These are phyloP conservation scores for Drymodes brunneopygia DNA, from an alignment of 2,113 vertebrate species.

Conservation along the genomic window DNA sequence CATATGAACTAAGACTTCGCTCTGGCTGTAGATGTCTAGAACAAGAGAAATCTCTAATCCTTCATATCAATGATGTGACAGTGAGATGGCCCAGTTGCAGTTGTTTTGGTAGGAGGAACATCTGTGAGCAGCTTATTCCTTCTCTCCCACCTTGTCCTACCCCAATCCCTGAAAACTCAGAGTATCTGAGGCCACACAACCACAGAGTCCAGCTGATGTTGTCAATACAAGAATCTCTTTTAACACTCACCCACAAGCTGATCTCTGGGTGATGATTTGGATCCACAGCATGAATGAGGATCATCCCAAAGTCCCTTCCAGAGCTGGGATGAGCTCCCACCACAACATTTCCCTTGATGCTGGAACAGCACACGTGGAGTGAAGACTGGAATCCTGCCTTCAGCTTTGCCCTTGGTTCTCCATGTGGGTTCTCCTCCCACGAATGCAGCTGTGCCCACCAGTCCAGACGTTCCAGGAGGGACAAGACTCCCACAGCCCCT, in stretches of 20 bases:
- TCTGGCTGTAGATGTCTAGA: background rate
- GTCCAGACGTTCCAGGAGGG: background rate
- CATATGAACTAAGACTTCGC: background rate
- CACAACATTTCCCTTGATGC: fast-evolving
- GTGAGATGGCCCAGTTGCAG: background rate
- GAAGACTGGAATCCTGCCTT: background rate
- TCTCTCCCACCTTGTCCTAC: background rate
- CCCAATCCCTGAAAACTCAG: background rate
- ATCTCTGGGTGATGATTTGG: background rate
- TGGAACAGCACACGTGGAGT: background rate
- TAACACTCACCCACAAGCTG: background rate
- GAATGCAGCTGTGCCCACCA: background rate
- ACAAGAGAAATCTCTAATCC: background rate
- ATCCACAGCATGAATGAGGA: background rate
- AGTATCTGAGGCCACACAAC: background rate
- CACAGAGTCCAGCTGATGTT: background rate
- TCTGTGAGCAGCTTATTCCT: background rate
- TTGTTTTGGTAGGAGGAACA: background rate
- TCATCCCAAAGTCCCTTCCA: background rate
- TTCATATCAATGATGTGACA: background rate
- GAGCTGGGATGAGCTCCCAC: background rate
- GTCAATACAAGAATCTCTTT: background rate
- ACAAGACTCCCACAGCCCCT: background rate
- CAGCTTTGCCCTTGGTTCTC: background rate
- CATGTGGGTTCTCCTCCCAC: background rate